Percentiles rank a stretch among this genome's conserved stretches.
Conservation (phyloP, 2,113 vertebrate species). For the Gallinago undulata region DNA sequence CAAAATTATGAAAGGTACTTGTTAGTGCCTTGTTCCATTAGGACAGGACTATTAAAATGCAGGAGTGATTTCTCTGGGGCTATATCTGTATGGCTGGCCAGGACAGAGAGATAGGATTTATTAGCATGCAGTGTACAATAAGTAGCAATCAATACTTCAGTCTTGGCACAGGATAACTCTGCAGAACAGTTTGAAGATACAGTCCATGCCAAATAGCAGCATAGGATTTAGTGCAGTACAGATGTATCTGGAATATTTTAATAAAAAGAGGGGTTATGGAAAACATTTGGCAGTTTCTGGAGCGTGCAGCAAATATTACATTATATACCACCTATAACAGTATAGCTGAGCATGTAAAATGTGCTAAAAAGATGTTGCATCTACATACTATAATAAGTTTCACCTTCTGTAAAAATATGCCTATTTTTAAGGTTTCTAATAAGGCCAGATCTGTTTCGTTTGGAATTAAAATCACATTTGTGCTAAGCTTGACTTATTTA, state of each 20-base stretch:
- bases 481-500: background rate
- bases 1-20: background rate
- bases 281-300: conserved; percentile 32
- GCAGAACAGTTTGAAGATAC: conserved; percentile 23
- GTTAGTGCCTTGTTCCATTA: background rate
- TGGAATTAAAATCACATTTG: background rate
- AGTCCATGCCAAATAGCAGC: conserved; percentile 32
- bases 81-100: background rate
- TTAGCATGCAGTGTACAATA: background rate
- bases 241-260: conserved; percentile 38
- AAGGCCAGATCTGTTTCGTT: background rate
- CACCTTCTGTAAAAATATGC: background rate
- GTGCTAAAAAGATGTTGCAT: background rate
- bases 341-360: background rate
- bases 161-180: conserved; percentile 21
- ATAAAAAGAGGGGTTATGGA: background rate
- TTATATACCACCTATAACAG: background rate
- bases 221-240: conserved; percentile 9
- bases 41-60: background rate
- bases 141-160: conserved; percentile 49
- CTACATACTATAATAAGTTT: background rate
- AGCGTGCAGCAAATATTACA: background rate
- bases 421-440: background rate
- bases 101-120: conserved; percentile 13
- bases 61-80: background rate